Evolutionary conservation across 2,888 invertebrate species (phyloP).

Genomic region (Lasius fuliginosus): DNA sequence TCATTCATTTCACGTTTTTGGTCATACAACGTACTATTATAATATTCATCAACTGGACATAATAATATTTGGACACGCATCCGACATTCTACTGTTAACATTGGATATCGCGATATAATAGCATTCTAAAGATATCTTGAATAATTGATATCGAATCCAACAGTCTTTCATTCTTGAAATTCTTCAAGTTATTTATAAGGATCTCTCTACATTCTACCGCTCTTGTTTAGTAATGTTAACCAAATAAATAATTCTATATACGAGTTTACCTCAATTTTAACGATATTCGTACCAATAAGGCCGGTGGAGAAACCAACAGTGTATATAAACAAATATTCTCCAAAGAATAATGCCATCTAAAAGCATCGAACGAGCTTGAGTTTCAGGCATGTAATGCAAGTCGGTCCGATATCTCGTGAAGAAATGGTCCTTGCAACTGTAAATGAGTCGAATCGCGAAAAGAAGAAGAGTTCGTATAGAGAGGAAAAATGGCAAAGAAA

Average conservation of each 20-base stretch:
- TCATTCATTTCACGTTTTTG: background rate
- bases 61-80: background rate
- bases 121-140: background rate
- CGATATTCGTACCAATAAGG: background rate
- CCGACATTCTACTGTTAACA: background rate
- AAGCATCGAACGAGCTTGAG: background rate
- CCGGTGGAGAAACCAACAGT: background rate
- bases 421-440: constrained; percentile 32
- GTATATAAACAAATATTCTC: background rate
- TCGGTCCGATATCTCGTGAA: constrained; percentile 23
- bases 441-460: constrained; percentile 44
- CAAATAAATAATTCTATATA: background rate
- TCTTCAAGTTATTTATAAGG: background rate
- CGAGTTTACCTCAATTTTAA: constrained; percentile 6
- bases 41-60: background rate
- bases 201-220: background rate
- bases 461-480: background rate
- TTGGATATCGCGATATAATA: constrained; percentile 17
- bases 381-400: constrained; percentile 27
- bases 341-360: background rate
- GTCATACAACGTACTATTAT: background rate
- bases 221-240: background rate
- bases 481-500: constrained; percentile 62
- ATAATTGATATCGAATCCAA: constrained; percentile 17
- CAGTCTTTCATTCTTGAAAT: constrained; percentile 19